Evolutionary conservation across 2,888 invertebrate species (phyloP), one percentile per base, ranked within the genome.

Genomic region (Punctoribates punctum): DNA sequence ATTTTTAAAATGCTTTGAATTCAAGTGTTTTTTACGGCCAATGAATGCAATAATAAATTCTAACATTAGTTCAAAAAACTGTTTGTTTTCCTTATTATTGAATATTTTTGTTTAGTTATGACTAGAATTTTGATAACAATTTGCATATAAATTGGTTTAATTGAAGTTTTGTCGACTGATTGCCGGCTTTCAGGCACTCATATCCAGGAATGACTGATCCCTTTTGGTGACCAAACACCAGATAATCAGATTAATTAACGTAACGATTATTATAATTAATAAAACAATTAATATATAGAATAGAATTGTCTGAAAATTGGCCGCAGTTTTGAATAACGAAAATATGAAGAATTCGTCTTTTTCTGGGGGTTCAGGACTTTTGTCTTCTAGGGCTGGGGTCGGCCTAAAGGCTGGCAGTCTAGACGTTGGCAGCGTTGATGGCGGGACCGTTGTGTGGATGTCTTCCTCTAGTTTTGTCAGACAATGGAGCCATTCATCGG

Each of bases 181-280:
- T 34, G 34, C 8, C 34, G 4, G 15, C 48, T 48, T 3, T 48
- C 48, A 48, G n/a, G 23, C 57, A 23, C 57, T 25, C 23, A 57
- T 2, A 57, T 57, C 75, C 38, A 75, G 60, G n/a, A 75, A 70
- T 20, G 75, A 70, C 25, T 75, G 67, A 29, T 75, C 75, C 20
- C 70, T 34, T 70, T 75, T 75, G 25, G 75, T 75, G 27, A 70
- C 54, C 17, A 70, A 27, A 46, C 75, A 75, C 75, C 75, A 75
- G 13, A 75, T 27, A 20, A 70, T 48, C 9, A 75, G 46, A 54
- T 75, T 75, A 23, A 75, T 54, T 25, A 75, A 29, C 11, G 70
- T 75, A 29, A 75, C 70, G n/a, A 75, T 20, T 11, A 75, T 75
- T n/a, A 75, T 75, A 20, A 75, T 75, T 20, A 75, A n/a, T 34